Base-by-base conservation (phyloP, 2,888 invertebrate genomes). In the Limnephilus lunatus region DNA sequence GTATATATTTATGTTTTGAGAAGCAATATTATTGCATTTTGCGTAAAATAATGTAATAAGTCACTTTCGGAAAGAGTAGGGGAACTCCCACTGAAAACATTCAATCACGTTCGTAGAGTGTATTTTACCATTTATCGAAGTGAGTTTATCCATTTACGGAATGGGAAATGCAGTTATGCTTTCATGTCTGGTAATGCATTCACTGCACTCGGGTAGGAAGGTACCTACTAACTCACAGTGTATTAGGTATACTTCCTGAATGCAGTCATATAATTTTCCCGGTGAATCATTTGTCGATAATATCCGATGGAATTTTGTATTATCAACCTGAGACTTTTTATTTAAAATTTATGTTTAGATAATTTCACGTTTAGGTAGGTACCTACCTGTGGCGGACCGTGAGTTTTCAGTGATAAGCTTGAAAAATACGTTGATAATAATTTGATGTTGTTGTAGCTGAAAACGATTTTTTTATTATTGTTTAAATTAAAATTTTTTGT, bases 131-230 rank as follows among this genome's bases (percentile, higher is more conserved):
- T 86, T 39, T 35, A 53, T 88, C 25, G 32, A 68, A 25, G 31
- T 68, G 88, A 30, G 88, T 68, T 30, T 53, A 68, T 32, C 88
- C 88, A 88, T 88, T 88, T 88, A n/a, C 25, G 88, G 68, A 88
- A 88, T 80, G 68, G 44, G 85, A 86, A 86, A 44, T 86, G 85
- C 30, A 86, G 85, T 86, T 86, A 48, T 86, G 85, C 44, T 44
- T 44, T n/a, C n/a, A 86, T 9, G 44, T 39, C 85, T 86, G 30
- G 44, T 86, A 39, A 44, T 30, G 48, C 85, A 39, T 48, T 25
- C 30, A 25, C 31, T 15, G 82, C 82, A 32, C 82, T 32, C 19
- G 32, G 32, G 32, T 31, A 81, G 11, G 85, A 1, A 39, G 25
- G 85, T 86, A 48, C 48, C 48, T 48, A 86, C 85, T 44, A 39